Percentiles rank a stretch among this genome's conserved stretches.
phyloP scores from a whole-genome alignment of 2,113 vertebrate genomes.

The Ellobius talpinus region DNA sequence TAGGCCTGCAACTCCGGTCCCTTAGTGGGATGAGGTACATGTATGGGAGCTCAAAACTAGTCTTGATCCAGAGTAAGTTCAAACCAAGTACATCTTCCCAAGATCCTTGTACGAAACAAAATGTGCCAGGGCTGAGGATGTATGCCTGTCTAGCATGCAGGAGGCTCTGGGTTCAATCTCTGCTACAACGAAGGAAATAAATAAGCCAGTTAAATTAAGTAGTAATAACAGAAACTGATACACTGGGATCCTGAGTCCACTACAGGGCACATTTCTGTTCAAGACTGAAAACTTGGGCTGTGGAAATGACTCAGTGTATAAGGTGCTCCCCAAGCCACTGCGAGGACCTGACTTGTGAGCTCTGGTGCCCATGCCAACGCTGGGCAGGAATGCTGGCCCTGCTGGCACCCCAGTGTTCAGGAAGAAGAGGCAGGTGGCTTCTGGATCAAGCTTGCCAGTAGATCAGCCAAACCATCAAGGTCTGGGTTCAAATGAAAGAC shows the following conservation, averaged over 20 bases:
- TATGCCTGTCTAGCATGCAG: background rate
- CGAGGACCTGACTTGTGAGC: too few species aligned
- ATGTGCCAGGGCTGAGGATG: too few species aligned
- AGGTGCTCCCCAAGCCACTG: background rate
- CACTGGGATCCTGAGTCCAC: background rate
- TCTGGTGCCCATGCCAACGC: too few species aligned
- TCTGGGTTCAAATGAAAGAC: background rate
- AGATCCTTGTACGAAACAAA: background rate
- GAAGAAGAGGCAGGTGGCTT: background rate
- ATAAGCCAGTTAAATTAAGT: background rate
- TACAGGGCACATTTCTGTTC: background rate
- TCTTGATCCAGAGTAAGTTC: background rate
- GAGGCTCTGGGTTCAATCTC: background rate
- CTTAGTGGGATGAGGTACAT: too few species aligned
- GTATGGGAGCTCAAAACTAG: background rate
- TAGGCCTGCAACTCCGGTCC: background rate
- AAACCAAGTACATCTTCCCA: background rate
- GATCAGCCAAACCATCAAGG: background rate
- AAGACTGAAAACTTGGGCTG: background rate
- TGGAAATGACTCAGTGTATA: background rate
- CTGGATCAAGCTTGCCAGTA: background rate
- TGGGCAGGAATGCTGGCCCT: background rate
- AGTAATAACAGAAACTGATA: rapidly evolving
- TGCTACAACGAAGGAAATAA: background rate
- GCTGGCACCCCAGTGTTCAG: background rate